These are phyloP conservation scores for Drosophila prostipennis DNA, from an alignment of 2,888 invertebrate species.

Conservation along the genomic window DNA sequence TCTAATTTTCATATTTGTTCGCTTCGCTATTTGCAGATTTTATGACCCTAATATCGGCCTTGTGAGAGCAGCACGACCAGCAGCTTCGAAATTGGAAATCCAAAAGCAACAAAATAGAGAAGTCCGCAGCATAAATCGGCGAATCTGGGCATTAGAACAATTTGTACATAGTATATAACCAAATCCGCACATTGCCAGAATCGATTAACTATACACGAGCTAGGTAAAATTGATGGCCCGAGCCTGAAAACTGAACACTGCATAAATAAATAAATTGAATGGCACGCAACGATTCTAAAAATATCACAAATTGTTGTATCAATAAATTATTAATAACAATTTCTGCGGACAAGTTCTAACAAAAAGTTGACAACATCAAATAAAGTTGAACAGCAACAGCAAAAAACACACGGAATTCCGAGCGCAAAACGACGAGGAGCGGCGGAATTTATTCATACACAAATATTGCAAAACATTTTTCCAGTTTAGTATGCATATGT, in stretches of 20 bases:
- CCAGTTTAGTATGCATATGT: slow-evolving; percentile 50
- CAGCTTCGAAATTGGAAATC: slow-evolving; percentile 33
- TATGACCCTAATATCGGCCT: slow-evolving; percentile 62
- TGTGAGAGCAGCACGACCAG: slow-evolving; percentile 45
- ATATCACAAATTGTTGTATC: slow-evolving; percentile 59
- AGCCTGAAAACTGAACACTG: slow-evolving; percentile 15
- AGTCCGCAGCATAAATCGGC: slow-evolving; percentile 55
- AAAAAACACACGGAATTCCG: slow-evolving; percentile 10
- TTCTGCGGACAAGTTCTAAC: slow-evolving; percentile 23
- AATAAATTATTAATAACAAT: slow-evolving; percentile 59
- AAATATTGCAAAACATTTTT: slow-evolving; percentile 50
- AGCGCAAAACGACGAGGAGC: not conserved
- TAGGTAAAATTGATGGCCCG: slow-evolving; percentile 24
- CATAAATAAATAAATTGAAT: slow-evolving; percentile 29
- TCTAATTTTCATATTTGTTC: slow-evolving; percentile 66
- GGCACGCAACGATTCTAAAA: slow-evolving; percentile 53
- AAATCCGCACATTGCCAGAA: slow-evolving; percentile 39
- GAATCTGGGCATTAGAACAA: slow-evolving; percentile 58
- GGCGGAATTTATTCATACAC: slow-evolving; percentile 23
- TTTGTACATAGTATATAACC: slow-evolving; percentile 58
- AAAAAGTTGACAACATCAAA: slow-evolving; percentile 48
- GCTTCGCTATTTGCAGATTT: slow-evolving; percentile 64
- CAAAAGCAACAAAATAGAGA: slow-evolving; percentile 16
- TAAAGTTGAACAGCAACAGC: slow-evolving; percentile 38
- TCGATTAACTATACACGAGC: slow-evolving; percentile 41